Conservation (phyloP, 53 echinoderm and acorn worm genomes). For the Echinometra lucunter region DNA sequence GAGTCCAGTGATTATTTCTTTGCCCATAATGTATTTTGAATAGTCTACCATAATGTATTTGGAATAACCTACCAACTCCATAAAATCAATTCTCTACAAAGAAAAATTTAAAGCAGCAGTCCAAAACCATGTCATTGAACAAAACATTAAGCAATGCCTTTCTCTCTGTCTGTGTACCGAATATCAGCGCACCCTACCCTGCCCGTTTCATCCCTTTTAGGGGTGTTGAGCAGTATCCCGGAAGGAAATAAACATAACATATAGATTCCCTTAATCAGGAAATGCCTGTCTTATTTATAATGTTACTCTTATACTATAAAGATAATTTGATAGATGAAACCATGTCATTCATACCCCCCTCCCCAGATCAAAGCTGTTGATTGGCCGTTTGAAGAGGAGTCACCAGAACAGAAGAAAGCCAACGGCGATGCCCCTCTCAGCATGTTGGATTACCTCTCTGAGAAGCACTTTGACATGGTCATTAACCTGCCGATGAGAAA, state of each 20-base stretch:
- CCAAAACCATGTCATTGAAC: too few species aligned
- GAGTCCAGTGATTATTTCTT: neutral
- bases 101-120: too few species aligned
- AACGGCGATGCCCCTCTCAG: slow-evolving; percentile 67
- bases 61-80: neutral
- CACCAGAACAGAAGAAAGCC: slow-evolving; percentile 66
- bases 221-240: too few species aligned
- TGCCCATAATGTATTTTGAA: neutral
- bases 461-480: slow-evolving; percentile 97
- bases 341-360: neutral
- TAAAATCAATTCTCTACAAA: neutral
- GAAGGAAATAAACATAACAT: too few species aligned
- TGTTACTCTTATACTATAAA: neutral
- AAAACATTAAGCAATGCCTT: too few species aligned
- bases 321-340: slow-evolving; percentile 72
- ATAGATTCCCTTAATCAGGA: neutral
- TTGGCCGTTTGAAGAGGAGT: slow-evolving; percentile 97
- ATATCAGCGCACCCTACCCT: too few species aligned
- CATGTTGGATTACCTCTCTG: slow-evolving; percentile 87
- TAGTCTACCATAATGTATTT: neutral
- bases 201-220: neutral
- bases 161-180: too few species aligned
- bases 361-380: slow-evolving; percentile 93
- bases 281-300: neutral
- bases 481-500: slow-evolving; percentile 97